Evolutionary conservation across 2,888 invertebrate species (phyloP).

Genomic region (Agriotes lineatus): DNA sequence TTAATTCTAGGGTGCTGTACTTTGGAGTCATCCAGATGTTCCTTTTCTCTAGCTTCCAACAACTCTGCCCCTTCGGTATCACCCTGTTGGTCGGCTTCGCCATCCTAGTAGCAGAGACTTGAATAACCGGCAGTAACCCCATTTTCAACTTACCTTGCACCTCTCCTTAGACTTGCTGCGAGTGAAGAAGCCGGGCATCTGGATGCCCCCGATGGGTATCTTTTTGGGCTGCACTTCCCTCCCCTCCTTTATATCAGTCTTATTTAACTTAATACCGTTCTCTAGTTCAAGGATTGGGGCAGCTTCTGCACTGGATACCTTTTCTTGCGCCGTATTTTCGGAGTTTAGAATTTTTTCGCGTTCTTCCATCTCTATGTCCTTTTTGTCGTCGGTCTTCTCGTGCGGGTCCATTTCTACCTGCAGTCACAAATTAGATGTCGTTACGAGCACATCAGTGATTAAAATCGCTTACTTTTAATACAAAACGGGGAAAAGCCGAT

Average conservation of each 20-base stretch:
- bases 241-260: conserved; percentile 68
- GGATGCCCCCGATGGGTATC: conserved; percentile 89
- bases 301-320: conserved; percentile 60
- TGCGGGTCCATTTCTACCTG: conserved; percentile 54
- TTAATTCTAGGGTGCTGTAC: conserved; percentile 64
- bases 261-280: conserved; percentile 69
- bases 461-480: not conserved
- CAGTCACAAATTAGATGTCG: not conserved
- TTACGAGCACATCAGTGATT: not conserved
- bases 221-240: conserved; percentile 84
- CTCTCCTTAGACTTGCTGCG: conserved; percentile 82
- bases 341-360: conserved; percentile 73
- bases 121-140: not conserved
- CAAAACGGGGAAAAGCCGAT: not conserved
- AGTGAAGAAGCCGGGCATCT: conserved; percentile 88
- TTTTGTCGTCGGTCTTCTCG: conserved; percentile 73
- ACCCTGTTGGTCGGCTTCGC: conserved; percentile 66
- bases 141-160: conserved; percentile 70
- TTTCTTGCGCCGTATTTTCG: conserved; percentile 71
- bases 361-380: conserved; percentile 76
- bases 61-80: conserved; percentile 64
- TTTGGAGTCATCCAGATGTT: conserved; percentile 60
- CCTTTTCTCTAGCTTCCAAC: conserved; percentile 57
- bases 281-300: conserved; percentile 61
- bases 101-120: conserved; percentile 50